Evolutionary conservation across 2,113 vertebrate species (phyloP), one percentile per base, ranked within the genome.

Genomic region (Fulica atra): DNA sequence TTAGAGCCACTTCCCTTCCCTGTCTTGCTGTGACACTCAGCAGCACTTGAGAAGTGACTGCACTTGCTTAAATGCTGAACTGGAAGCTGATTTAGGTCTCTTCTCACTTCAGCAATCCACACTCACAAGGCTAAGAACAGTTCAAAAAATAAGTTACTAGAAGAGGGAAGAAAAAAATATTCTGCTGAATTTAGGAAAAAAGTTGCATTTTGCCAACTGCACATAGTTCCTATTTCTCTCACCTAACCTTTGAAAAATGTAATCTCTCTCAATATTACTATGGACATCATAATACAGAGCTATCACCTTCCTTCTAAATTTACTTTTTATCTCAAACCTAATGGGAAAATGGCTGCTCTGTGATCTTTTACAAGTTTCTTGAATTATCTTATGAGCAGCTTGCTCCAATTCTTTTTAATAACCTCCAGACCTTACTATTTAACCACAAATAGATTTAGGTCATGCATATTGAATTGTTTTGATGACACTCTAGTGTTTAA

Each of bases 21-120:
- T 91, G 91, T 96, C 96, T 97, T 97, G 96, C 96, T 97, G 96
- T 95, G 96, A 96, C 70, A 94, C 95, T 95, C 95, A 97, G 96
- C 93, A 82, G 96, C 93, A 89, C 95, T 96, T 76, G 91, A 93
- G 83, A 93, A 89, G 93, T 96, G 88, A 86, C 95, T 96, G 91
- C 1, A n/a, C 86, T 91, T 93, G 88, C 91, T 92, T 96, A 96
- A 97, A 96, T 88, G 91, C 87, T 94, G 89, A 96, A 90, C 88
- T 95, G 66, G 82, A 92, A 93, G 91, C 80, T 96, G 95, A 96
- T 96, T 97, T 97, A 90, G 60, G 69, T 94, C 76, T 91, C 63
- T 92, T 87, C 91, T 89, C 40, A 59, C 51, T 85, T 46, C 23
- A 70, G 56, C 72, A 85, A 90, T 78, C 72, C 84, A 88, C 35